Percentiles rank a stretch among this genome's conserved stretches.
Conservation (phyloP, 1,140 invertebrate species). For the Sycophila sp. region DNA sequence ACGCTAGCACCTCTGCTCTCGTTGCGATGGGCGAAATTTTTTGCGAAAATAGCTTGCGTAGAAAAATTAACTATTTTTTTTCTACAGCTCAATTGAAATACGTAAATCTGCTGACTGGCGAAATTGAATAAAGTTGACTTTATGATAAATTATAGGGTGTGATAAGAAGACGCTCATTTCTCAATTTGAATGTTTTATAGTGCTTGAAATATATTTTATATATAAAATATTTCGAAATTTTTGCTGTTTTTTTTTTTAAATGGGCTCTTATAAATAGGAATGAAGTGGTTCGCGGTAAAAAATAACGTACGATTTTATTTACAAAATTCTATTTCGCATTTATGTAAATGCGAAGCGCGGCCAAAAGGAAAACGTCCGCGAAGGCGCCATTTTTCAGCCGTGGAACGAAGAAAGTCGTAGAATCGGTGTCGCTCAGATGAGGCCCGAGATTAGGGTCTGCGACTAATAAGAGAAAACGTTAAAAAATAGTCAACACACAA, state of each 20-base stretch:
- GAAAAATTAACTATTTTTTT: no score
- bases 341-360: not conserved
- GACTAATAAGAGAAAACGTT: conserved; percentile 30
- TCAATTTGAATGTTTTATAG: not conserved
- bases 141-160: no score
- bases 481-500: conserved; percentile 1
- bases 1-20: not conserved
- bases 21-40: no score
- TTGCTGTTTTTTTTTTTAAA: no score
- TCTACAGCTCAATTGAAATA: no score
- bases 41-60: no score
- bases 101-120: no score
- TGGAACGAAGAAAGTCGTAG: not conserved
- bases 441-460: conserved; percentile 34
- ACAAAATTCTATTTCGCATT: not conserved
- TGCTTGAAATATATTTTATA: not conserved
- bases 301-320: not conserved
- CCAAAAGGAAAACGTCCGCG: not conserved
- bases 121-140: no score
- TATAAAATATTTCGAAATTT: no score
- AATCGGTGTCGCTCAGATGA: conserved; percentile 29
- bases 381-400: not conserved
- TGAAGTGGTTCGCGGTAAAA: not conserved
- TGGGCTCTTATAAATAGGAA: no score
- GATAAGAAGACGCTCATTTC: no score